These are phyloP conservation scores for Chrysaora quinquecirrha DNA, from an alignment of 30 jellyfish, hydroid and myxozoan genomes.

Conservation along the genomic window DNA sequence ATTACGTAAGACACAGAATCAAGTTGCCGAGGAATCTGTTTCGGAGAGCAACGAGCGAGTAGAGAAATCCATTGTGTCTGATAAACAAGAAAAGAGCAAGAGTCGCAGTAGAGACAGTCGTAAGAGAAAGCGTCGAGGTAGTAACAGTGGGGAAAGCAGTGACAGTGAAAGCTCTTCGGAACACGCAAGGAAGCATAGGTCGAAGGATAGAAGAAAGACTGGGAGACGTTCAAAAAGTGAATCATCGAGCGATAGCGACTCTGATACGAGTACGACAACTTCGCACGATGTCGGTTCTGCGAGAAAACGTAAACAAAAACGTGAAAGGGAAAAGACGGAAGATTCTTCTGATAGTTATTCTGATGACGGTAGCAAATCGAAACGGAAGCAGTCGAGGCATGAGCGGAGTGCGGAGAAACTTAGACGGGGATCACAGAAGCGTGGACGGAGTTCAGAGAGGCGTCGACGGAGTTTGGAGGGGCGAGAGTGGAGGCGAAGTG, in stretches of 20 bases:
- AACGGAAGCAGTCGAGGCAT: constrained; percentile 4
- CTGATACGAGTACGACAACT: neutral
- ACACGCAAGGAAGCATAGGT: no score
- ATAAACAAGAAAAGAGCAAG: neutral
- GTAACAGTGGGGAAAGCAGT: neutral
- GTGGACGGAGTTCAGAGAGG: neutral
- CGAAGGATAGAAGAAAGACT: neutral
- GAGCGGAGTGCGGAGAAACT: constrained; percentile 1
- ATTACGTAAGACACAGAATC: neutral
- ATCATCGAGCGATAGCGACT: neutral
- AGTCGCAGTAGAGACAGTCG: neutral
- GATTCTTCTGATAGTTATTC: neutral
- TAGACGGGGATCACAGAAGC: neutral
- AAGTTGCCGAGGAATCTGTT: neutral
- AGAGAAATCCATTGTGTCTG: no score
- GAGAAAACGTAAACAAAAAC: neutral
- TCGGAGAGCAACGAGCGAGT: neutral
- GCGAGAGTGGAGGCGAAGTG: no score
- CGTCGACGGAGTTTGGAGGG: neutral
- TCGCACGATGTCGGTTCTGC: neutral
- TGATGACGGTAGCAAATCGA: neutral
- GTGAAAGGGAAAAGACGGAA: neutral
- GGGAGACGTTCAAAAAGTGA: no score
- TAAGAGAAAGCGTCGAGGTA: neutral
- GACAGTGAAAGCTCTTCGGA: constrained; percentile 6